Base-by-base conservation (phyloP, 1,140 invertebrate genomes). In the Laodelphax striatellus region DNA sequence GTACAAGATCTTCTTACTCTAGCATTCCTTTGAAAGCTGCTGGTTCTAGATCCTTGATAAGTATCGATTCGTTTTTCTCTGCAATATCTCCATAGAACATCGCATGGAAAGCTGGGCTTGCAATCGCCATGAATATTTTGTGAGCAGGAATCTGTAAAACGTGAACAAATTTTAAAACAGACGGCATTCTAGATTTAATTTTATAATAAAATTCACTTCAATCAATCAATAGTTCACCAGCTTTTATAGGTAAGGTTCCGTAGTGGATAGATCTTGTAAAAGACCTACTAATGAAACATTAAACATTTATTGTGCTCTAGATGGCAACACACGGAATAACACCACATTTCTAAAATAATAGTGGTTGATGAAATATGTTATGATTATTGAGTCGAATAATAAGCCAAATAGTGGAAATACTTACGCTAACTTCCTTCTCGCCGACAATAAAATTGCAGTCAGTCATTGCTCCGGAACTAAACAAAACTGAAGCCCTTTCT, bases 21-120 rank as follows among this genome's bases (percentile, higher is more conserved):
- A 89, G 68, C 60, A 92, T 73, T n/a, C 84, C 83, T 71, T 84
- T 85, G 66, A 93, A 93, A 10, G 88, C 87, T 65, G 90, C 84
- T 5, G 88, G 86, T 68, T 89, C 86, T 5, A 92, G 84, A 74
- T 93, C 90, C 28, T 82, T 76, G 65, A 93, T 90, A 1, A 80
- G 77, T 63, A 93, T 88, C 0, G 85, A 82, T 64, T 84, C 80
- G 55, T 81, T 77, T 65, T 79, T 88, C 75, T 75, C 87, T 67
- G 81, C 83, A 77, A 77, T 84, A 70, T 69, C 84, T 68, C 80
- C 84, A 79, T 75, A 92, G 78, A 91, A 90, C 90, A 75, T 89
- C 65, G 79, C 87, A 77, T 80, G 88, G 79, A 80, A 88, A 1
- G 90, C 89, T 6, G 90, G 89, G 64, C 87, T 90, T 0, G 86